Base-by-base conservation (phyloP, 1,140 invertebrate genomes). In the Spodoptera litura region DNA sequence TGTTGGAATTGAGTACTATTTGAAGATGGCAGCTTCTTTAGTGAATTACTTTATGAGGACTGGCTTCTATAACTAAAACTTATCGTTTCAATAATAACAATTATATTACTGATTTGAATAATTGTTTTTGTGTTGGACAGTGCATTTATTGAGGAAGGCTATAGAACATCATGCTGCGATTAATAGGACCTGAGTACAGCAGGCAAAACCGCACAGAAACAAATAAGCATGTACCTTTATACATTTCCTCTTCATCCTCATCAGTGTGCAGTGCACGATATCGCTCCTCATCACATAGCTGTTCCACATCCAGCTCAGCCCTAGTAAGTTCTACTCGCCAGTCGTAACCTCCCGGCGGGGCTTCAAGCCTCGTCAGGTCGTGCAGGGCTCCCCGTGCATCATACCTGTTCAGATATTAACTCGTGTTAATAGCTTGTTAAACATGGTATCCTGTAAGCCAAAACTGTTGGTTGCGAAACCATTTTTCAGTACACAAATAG, bases 321-420 rank as follows among this genome's bases (percentile, higher is more conserved):
- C 97, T 96, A 62, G 96, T 97, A 13, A 99, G 94, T 81, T 96
- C 95, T 89, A 96, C 95, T 3, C 95, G 93, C 86, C 96, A 96
- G 86, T 97, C 96, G 87, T 95, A 97, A 83, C 97, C 97, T 83
- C 97, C 97, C 2, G 96, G 93, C 51, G 96, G 96, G 52, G 97
- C 96, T 91, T 98, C 97, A 89, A 96, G 96, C 8, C 95, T 92
- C 62, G 95, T 94, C 82, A 98, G 95, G 91, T 98, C 98, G 83
- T 96, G 97, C 78, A 99, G 95, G 62, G 98, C 97, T 66, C 98
- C 98, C 78, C 99, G 96, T 77, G 98, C 98, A 96, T 99, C 99
- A 95, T 99, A 99, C 95, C 99, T 99, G 95, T 81, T 92, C 92
- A 95, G 88, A 95, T 88, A 88, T 78, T 38, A 72, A 6, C 15